Evolutionary conservation across 1,140 invertebrate species (phyloP).

Genomic region (Carposina sasakii): DNA sequence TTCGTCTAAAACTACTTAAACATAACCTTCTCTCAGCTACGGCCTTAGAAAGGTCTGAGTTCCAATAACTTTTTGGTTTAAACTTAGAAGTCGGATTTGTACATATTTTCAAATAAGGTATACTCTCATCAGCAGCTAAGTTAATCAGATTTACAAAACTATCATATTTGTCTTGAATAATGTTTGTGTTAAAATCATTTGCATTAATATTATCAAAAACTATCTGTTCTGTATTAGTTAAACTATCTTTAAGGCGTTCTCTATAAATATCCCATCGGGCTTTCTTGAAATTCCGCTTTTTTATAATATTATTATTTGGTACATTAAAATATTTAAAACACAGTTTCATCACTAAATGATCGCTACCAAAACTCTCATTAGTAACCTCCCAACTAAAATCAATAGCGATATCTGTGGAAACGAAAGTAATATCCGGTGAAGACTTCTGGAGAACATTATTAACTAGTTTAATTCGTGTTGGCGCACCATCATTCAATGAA

Average conservation of each 20-base stretch:
- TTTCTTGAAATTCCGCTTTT: too few relatives aligned
- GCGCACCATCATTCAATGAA: slow-evolving; percentile 1
- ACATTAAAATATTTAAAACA: too few relatives aligned
- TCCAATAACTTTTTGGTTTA: slow-evolving; percentile 1
- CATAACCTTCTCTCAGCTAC: neutral
- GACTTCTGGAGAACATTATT: slow-evolving; percentile 1
- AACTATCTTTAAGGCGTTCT: too few relatives aligned
- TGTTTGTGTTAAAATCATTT: neutral
- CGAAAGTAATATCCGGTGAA: too few relatives aligned
- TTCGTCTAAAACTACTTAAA: neutral
- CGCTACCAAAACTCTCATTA: too few relatives aligned
- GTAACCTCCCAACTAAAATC: too few relatives aligned
- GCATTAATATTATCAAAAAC: too few relatives aligned
- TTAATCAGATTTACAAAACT: neutral
- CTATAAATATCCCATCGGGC: too few relatives aligned
- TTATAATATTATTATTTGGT: too few relatives aligned
- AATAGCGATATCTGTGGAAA: too few relatives aligned
- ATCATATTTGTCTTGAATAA: neutral
- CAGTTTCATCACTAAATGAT: too few relatives aligned
- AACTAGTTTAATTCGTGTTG: slow-evolving; percentile 2
- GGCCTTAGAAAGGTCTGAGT: neutral
- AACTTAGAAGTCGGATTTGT: neutral
- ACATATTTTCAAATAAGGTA: neutral
- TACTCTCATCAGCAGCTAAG: neutral
- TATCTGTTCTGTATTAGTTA: too few relatives aligned